These are phyloP conservation scores for Esperia sulphurella DNA, from an alignment of 2,888 invertebrate species.

Conservation along the genomic window DNA sequence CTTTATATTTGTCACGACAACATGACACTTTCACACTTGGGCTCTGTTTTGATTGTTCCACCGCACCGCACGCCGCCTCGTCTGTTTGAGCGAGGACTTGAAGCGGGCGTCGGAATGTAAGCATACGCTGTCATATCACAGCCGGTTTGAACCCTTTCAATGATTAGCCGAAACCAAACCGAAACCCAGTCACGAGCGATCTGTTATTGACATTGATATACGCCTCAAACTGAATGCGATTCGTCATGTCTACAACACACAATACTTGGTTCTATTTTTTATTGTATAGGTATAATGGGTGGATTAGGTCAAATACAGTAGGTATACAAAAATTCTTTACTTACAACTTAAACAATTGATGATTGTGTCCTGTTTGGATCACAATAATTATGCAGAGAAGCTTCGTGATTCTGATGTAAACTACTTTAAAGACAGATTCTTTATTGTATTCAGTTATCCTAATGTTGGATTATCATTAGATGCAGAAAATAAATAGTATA, in stretches of 20 bases:
- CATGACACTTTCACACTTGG: constrained; percentile 34
- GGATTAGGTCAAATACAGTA: no score
- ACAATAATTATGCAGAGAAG: no score
- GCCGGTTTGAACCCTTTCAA: constrained; percentile 40
- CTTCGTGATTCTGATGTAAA: no score
- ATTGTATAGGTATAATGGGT: background rate
- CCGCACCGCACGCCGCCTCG: constrained; percentile 7
- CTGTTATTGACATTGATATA: constrained; percentile 37
- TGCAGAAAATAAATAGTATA: constrained; percentile 40
- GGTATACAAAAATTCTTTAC: no score
- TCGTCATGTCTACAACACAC: constrained; percentile 16
- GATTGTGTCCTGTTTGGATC: no score
- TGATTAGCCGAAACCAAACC: constrained; percentile 50
- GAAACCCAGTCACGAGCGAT: constrained; percentile 43
- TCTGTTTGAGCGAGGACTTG: constrained; percentile 10
- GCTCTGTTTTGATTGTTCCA: constrained; percentile 24
- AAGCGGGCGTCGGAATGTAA: constrained; percentile 37
- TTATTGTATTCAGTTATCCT: no score
- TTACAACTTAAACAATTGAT: no score
- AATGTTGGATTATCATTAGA: constrained; percentile 36
- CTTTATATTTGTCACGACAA: constrained; percentile 35
- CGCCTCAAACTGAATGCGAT: constrained; percentile 19
- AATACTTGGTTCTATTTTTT: constrained; percentile 2
- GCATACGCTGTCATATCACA: constrained; percentile 39
- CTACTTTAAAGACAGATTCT: no score